phyloP scores from a whole-genome alignment of 1,140 invertebrate genomes.

The Drosophila sturtevanti region DNA sequence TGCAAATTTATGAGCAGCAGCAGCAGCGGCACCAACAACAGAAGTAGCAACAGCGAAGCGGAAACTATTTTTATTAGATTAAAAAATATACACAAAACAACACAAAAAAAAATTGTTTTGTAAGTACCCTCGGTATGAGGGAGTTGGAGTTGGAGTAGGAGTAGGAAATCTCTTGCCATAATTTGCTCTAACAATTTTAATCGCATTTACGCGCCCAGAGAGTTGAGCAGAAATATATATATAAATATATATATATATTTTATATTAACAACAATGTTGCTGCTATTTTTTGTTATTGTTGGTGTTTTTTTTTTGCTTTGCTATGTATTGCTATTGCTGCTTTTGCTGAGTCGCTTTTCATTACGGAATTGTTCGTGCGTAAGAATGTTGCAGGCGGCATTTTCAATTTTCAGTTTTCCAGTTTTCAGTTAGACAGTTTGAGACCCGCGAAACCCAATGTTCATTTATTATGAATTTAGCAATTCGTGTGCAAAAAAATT shows the following conservation, averaged over 20 bases:
- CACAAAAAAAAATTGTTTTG: slow-evolving; percentile 39
- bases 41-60: slow-evolving; percentile 15
- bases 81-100: slow-evolving; percentile 60
- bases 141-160: slow-evolving; percentile 5
- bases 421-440: not conserved
- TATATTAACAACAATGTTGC: slow-evolving; percentile 73
- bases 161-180: slow-evolving; percentile 52
- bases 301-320: too few relatives aligned
- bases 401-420: slow-evolving; percentile 62
- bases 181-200: slow-evolving; percentile 80
- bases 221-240: slow-evolving; percentile 27
- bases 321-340: not conserved
- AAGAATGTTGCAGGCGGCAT: slow-evolving; percentile 73
- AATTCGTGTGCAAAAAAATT: slow-evolving; percentile 76
- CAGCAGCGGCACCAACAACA: not conserved
- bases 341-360: slow-evolving; percentile 54
- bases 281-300: not conserved
- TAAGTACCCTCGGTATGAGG: slow-evolving; percentile 20
- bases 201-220: slow-evolving; percentile 66
- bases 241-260: not conserved
- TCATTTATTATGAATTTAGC: slow-evolving; percentile 79
- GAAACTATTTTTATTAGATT: slow-evolving; percentile 81
- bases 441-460: slow-evolving; percentile 35
- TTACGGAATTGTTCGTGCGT: slow-evolving; percentile 78
- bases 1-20: slow-evolving; percentile 75